These are phyloP conservation scores for Lophochroa leadbeateri DNA, from an alignment of 2,113 vertebrate genomes.

Conservation along the genomic window DNA sequence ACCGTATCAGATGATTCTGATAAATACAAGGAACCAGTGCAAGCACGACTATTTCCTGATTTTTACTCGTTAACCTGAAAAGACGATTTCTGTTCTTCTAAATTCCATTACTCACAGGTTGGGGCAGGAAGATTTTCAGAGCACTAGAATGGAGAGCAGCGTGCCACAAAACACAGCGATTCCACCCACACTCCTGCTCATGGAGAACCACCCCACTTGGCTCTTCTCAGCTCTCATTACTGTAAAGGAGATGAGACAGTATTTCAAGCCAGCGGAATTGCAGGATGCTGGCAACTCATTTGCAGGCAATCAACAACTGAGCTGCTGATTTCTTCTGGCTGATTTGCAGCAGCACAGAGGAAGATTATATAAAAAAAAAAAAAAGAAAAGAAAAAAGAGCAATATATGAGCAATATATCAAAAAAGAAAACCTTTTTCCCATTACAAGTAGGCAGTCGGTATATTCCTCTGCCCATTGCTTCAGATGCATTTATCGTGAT, in stretches of 20 bases:
- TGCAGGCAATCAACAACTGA: slow-evolving; percentile 14
- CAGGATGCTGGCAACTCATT: slow-evolving; percentile 12
- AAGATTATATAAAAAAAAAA: background rate
- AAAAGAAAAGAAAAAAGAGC: background rate
- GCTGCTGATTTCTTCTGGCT: background rate
- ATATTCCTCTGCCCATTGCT: background rate
- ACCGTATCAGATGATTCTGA: background rate
- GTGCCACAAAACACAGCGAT: background rate
- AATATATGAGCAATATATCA: background rate
- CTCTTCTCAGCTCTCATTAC: background rate
- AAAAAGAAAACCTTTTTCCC: background rate
- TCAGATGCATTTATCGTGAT: background rate
- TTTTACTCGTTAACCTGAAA: background rate
- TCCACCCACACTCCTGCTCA: background rate
- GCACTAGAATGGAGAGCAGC: background rate
- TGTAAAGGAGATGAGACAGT: background rate
- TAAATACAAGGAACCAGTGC: background rate
- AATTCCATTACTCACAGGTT: background rate
- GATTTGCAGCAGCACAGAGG: background rate
- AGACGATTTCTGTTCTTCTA: background rate
- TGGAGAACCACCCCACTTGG: background rate
- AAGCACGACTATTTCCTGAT: background rate
- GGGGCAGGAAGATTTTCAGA: background rate
- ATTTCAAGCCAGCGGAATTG: slow-evolving; percentile 23
- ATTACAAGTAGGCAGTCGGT: background rate